These are phyloP conservation scores for Esox masquinongy DNA, from an alignment of 2,797 vertebrate genomes.

Conservation along the genomic window DNA sequence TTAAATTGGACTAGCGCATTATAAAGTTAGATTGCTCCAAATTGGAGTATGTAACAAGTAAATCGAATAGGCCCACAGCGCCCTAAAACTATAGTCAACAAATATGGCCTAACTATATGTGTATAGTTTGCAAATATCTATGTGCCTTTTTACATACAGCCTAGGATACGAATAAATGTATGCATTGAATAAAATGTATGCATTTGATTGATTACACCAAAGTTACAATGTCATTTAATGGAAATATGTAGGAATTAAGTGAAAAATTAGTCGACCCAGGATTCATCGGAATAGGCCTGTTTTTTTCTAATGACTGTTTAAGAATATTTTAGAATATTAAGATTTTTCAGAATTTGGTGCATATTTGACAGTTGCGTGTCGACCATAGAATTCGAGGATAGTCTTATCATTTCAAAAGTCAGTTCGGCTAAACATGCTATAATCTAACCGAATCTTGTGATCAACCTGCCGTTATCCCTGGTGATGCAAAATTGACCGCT, in stretches of 20 bases:
- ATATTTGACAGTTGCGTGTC: background rate
- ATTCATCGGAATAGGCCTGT: too few relatives aligned
- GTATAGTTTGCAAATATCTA: background rate
- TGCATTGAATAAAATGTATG: background rate
- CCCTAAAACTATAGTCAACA: slow-evolving; percentile 4
- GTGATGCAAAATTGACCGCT: background rate
- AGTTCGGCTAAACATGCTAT: background rate
- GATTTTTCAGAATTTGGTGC: background rate
- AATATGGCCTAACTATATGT: background rate
- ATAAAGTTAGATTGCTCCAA: background rate
- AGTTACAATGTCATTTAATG: background rate
- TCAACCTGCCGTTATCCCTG: background rate
- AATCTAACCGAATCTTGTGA: background rate
- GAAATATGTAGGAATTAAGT: too few relatives aligned
- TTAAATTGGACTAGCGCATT: background rate
- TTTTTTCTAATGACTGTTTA: too few relatives aligned
- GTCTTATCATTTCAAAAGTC: background rate
- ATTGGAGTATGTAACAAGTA: background rate
- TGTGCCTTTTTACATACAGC: background rate
- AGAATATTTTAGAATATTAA: background rate
- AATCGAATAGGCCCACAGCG: background rate
- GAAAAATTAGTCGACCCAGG: too few relatives aligned
- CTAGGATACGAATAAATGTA: background rate
- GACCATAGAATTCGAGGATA: background rate
- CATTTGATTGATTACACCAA: background rate